These are phyloP conservation scores for Gallinago nigripennis DNA, from an alignment of 2,797 vertebrate species.

Conservation along the genomic window DNA sequence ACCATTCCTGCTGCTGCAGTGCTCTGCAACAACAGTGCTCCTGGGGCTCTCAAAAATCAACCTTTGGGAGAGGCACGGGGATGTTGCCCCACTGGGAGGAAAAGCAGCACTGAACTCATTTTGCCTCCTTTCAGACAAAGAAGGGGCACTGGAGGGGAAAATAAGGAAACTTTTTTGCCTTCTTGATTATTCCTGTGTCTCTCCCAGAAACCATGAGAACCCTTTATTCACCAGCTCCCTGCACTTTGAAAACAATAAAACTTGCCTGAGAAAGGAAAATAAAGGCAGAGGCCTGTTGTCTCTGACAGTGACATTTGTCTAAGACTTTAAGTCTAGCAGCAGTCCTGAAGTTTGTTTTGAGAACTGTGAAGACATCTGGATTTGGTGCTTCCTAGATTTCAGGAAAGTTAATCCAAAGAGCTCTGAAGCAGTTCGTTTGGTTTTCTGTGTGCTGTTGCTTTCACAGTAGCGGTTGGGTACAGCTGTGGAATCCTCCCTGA, in stretches of 20 bases:
- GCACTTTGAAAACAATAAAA: neutral
- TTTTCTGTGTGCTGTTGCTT: neutral
- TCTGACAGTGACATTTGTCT: neutral
- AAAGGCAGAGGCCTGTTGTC: neutral
- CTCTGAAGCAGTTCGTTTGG: neutral
- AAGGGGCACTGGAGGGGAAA: neutral
- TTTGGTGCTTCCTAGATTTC: neutral
- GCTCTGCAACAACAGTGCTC: neutral
- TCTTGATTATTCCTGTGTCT: neutral
- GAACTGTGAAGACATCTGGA: neutral
- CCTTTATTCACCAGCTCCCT: neutral
- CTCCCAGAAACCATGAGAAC: neutral
- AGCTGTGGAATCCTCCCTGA: neutral
- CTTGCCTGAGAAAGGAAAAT: neutral
- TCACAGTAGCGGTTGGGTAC: neutral
- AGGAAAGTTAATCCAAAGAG: neutral
- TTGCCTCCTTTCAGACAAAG: neutral
- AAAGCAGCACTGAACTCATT: accelerated
- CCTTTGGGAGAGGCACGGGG: neutral
- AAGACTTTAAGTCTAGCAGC: neutral
- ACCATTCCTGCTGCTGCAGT: neutral
- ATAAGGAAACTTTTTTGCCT: neutral
- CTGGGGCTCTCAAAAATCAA: neutral
- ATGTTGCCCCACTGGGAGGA: neutral
- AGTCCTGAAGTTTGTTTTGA: neutral